Evolutionary conservation across 2,888 invertebrate species (phyloP).

Genomic region (Melanotus villosus): DNA sequence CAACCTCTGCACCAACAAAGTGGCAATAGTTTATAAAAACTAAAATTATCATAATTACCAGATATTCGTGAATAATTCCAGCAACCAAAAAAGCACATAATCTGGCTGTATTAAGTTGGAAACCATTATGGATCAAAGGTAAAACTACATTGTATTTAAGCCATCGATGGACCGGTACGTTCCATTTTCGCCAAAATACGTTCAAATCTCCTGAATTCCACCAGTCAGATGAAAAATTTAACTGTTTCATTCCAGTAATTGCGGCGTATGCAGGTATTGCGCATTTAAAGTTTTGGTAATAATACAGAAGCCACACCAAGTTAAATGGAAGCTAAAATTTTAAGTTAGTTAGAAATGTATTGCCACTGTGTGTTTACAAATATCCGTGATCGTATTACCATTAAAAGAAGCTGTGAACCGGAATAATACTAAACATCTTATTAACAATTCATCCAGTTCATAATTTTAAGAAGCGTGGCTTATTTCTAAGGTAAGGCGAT

Average conservation of each 20-base stretch:
- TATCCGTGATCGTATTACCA: too few relatives aligned
- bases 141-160: slow-evolving; percentile 24
- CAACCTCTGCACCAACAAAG: too few relatives aligned
- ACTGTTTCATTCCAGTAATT: slow-evolving; percentile 12
- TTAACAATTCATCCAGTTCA: too few relatives aligned
- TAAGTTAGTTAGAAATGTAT: too few relatives aligned
- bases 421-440: too few relatives aligned
- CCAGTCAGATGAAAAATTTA: slow-evolving; percentile 25
- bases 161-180: slow-evolving; percentile 16
- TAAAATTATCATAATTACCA: slow-evolving; percentile 13
- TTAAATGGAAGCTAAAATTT: slow-evolving; percentile 22
- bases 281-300: neutral
- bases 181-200: slow-evolving; percentile 37
- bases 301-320: slow-evolving; percentile 20
- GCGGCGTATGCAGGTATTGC: slow-evolving; percentile 22
- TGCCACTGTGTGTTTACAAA: too few relatives aligned
- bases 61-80: slow-evolving; percentile 33
- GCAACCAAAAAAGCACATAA: slow-evolving; percentile 20
- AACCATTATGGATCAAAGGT: slow-evolving; percentile 26
- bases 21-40: too few relatives aligned
- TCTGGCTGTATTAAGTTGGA: neutral
- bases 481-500: too few relatives aligned
- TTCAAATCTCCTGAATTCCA: slow-evolving; percentile 20
- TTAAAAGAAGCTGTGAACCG: too few relatives aligned
- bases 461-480: too few relatives aligned